A percentile compares a stretch with the other conserved stretches of the same genome.
Evolutionary conservation across 2,113 vertebrate genomes (phyloP).

Genomic region (Canis aureus): DNA sequence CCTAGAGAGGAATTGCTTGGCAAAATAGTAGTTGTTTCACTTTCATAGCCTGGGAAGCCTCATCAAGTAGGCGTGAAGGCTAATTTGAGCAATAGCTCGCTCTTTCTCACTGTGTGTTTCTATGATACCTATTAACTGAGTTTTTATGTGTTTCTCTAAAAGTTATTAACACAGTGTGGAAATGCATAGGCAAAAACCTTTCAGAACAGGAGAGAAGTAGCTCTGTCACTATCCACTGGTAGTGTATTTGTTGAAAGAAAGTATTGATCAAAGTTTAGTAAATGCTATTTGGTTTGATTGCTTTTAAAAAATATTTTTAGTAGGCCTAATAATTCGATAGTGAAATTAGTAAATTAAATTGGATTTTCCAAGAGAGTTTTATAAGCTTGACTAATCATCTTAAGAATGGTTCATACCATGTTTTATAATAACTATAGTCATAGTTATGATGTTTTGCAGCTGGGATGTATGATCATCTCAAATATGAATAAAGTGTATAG

Average conservation of each 20-base stretch:
- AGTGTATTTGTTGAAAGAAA: not conserved
- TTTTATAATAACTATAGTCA: not conserved
- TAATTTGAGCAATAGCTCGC: not conserved
- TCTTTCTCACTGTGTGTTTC: not conserved
- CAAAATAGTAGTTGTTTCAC: not conserved
- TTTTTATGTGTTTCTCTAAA: conserved; percentile 14
- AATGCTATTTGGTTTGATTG: not conserved
- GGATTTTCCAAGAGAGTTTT: not conserved
- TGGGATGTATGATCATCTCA: not conserved
- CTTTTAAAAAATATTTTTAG: not conserved
- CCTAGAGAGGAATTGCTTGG: not conserved
- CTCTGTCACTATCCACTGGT: not conserved
- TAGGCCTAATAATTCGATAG: not conserved
- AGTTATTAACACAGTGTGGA: not conserved
- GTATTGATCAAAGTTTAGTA: not conserved
- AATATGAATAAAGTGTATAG: not conserved
- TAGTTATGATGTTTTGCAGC: not conserved
- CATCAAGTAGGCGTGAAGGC: not conserved
- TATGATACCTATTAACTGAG: not conserved
- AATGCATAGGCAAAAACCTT: not conserved
- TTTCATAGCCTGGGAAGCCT: not conserved
- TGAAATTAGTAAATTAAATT: not conserved
- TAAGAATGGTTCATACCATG: not conserved
- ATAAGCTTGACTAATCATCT: not conserved
- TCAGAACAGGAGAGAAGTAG: not conserved